Conservation (phyloP, 2,113 vertebrate species). For the Puffinus mauretanicus region DNA sequence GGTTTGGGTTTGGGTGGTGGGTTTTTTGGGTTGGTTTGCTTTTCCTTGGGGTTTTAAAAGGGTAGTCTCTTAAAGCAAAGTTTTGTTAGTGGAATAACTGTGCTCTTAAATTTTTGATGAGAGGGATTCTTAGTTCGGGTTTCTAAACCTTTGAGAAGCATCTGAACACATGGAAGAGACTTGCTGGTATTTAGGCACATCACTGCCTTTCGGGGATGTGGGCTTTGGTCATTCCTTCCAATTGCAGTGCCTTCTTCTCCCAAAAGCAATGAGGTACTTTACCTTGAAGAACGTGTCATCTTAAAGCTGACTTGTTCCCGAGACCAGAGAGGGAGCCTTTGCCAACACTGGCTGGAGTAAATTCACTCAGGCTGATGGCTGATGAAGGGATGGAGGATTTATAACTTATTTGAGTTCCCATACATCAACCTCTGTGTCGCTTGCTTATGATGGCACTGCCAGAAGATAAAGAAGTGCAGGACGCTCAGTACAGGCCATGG, state of each 20-base stretch:
- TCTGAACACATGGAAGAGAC: neutral
- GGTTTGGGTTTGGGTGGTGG: neutral
- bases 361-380: slow-evolving; percentile 72
- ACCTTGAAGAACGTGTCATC: slow-evolving; percentile 57
- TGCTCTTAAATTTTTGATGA: neutral
- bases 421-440: slow-evolving; percentile 77
- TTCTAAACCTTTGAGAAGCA: neutral
- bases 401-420: slow-evolving; percentile 78
- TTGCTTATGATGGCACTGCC: slow-evolving; percentile 82
- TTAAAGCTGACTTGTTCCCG: slow-evolving; percentile 64
- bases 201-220: neutral
- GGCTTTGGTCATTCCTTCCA: neutral
- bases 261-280: neutral
- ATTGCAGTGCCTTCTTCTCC: neutral
- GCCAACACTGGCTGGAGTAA: slow-evolving; percentile 70
- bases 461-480: slow-evolving; percentile 84
- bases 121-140: neutral
- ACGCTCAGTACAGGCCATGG: slow-evolving; percentile 70
- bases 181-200: neutral
- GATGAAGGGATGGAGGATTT: slow-evolving; percentile 76
- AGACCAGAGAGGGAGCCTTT: slow-evolving; percentile 57
- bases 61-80: neutral
- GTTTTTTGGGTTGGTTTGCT: neutral
- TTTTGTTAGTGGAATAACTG: neutral
- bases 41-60: neutral